Evolutionary conservation across 2,797 vertebrate genomes (phyloP).

Genomic region (Smutsia temminckii): DNA sequence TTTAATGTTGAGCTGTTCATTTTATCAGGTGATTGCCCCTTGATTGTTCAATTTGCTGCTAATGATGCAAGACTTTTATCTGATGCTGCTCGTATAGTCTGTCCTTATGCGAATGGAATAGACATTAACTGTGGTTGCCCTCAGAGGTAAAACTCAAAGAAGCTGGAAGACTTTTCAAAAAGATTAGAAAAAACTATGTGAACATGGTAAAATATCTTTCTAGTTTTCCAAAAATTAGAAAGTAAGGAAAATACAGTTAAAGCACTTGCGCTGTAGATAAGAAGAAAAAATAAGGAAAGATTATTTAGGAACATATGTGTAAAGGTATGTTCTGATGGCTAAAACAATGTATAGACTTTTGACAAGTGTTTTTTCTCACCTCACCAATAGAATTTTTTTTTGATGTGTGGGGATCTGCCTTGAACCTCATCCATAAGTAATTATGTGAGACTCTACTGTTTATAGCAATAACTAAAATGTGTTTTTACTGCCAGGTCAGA

Average conservation of each 20-base stretch:
- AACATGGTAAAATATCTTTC: constrained; percentile 65
- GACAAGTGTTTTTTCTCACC: background rate
- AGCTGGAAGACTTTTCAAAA: constrained; percentile 43
- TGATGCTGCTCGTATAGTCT: constrained; percentile 91
- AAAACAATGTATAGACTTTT: background rate
- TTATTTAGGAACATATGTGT: constrained; percentile 25
- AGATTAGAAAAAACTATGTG: constrained; percentile 59
- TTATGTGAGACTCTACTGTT: constrained; percentile 7
- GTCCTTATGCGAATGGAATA: constrained; percentile 94
- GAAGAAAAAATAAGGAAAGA: background rate
- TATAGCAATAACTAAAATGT: constrained; percentile 1
- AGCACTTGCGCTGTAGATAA: background rate
- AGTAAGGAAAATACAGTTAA: constrained; percentile 32
- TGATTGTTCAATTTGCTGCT: constrained; percentile 97
- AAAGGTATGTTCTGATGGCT: background rate
- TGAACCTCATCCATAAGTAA: constrained; percentile 7
- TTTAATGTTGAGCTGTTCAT: constrained; percentile 71
- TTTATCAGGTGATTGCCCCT: constrained; percentile 92
- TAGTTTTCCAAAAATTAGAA: constrained; percentile 58
- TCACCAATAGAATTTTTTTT: constrained; percentile 32
- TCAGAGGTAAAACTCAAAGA: constrained; percentile 91
- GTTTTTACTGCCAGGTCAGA: constrained; percentile 21
- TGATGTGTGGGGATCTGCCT: background rate
- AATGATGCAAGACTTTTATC: constrained; percentile 93
- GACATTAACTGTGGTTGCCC: constrained; percentile 99